Evolutionary conservation across 2,113 vertebrate genomes (phyloP), one percentile per base, ranked within the genome.

Genomic region (Lamprotornis superbus): DNA sequence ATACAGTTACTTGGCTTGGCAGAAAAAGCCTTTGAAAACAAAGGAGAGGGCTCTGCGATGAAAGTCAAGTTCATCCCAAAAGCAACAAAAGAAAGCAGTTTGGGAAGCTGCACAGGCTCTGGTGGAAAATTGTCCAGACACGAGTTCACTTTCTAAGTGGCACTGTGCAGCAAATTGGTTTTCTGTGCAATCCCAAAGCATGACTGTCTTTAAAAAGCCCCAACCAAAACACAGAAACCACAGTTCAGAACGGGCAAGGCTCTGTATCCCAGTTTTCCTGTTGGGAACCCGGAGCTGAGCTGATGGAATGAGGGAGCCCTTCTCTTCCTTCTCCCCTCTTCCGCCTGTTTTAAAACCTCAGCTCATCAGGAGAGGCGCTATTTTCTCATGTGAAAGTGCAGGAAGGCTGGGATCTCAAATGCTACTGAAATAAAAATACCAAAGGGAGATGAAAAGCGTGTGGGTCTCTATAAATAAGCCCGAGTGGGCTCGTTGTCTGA

Each of bases 21-120:
- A 93, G 76, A 59, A 87, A 94, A 84, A 74, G 67, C 78, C 81
- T 96, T 80, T 94, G 78, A 92, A 96, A 97, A 96, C 93, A 97
- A 97, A 95, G 83, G 85, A 92, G 75, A 88, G 69, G 69, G 69
- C 40, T 91, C 81, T 73, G 83, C 2, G 55, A 93, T 93, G 90
- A 85, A 94, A 97, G 92, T 83, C 74, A 70, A 95, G 95, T 94
- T 95, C 91, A 97, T 94, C 95, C 83, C 94, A 94, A 94, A 94
- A 97, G 80, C 95, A 95, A 83, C 83, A 92, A 69, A 89, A 82
- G 87, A 52, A 93, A 93, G 88, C 87, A 83, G 67, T 71, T 90
- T 65, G 93, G 95, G 95, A 96, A 93, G 93, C 15, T 90, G 78
- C 67, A 87, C 69, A 53, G 63, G 87, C 79, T 89, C 83, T 81